Base-by-base conservation (phyloP, 2,888 invertebrate genomes). In the Watsonalla cultraria region DNA sequence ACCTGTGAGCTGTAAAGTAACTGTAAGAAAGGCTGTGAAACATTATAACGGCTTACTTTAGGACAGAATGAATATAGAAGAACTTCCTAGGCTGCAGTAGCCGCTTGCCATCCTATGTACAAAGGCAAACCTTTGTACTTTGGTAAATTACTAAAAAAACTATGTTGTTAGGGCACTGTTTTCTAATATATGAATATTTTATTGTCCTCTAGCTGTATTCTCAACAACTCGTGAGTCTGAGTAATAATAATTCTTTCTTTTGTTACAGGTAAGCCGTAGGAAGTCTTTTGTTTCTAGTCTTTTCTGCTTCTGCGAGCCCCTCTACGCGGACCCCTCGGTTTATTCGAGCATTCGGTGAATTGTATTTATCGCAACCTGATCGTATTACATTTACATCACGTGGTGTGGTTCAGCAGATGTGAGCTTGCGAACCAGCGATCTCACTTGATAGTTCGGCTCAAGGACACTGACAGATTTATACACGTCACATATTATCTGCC, bases 211-310 rank as follows among this genome's bases (percentile, higher is more conserved):
- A 57, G 51, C 6, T 48, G 48, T 49, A 35, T 34, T 65, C 60
- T 60, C 56, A 65, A 70, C 65, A 62, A 68, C 64, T n/a, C 58
- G 62, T 55, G 51, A 67, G 66, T 37, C 7, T 8, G 7, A 71
- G 64, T 78, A 80, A 76, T 76, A 75, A 74, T 66, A 61, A 58
- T 37, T 49, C 54, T 69, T 54, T 78, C 66, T 64, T 82, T 86
- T 86, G 84, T 86, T 86, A 50, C 86, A 86, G 86, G 86, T 86
- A 86, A 78, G 69, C 62, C 59, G 70, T 71, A 76, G 76, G 78
- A 75, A 78, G 66, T 65, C 60, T 69, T 80, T 78, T 78, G 76
- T 78, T 68, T 62, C 58, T 56, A 59, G 62, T 61, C 67, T 64
- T 64, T 59, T 58, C 58, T 60, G 58, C 59, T 61, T 65, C 61